Base-by-base conservation (phyloP, 2,113 vertebrate species). In the Miniopterus natalensis region DNA sequence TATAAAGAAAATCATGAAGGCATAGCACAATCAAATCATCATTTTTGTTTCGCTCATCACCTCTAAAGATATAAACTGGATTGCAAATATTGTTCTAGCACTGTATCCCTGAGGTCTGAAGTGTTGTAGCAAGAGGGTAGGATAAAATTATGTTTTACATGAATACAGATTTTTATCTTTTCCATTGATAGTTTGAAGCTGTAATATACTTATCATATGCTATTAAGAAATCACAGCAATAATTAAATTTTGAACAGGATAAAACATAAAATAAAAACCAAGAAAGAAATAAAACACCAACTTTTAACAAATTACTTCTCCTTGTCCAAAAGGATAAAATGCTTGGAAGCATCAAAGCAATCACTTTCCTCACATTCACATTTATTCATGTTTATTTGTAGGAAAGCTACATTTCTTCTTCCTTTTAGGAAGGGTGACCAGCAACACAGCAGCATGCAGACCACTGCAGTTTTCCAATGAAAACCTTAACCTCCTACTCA, bases 221-320 rank as follows among this genome's bases (percentile, higher is more conserved):
- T 68, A 90, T 47, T 65, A 27, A 74, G 65, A 94, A 94, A 91
- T 91, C 81, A 81, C 1, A 65, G 36, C 55, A 49, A 79, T 45
- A 59, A n/a, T 42, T 91, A 71, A 70, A 88, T 49, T 96, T 87
- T 85, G 29, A 91, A 90, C 8, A 90, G 51, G 47, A 96, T 23
- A 89, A 92, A 92, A 83, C n/a, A 81, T 55, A 83, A 93, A 71
- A 59, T 77, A 92, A 93, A 83, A 96, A 74, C 29, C 27, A 57
- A 95, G n/a, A 93, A 71, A 91, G 17, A 95, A 84, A 70, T 25
- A 75, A 96, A 95, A 71, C 11, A 96, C 18, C 70, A 95, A 71
- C 20, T 84, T 97, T 93, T 63, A 89, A 95, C 8, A 79, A 61
- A 85, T 61, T 71, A 75, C 17, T 89, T 78, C 59, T 95, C 14